Evolutionary conservation across 2,113 vertebrate species (phyloP).

Genomic region (Corapipo altera): DNA sequence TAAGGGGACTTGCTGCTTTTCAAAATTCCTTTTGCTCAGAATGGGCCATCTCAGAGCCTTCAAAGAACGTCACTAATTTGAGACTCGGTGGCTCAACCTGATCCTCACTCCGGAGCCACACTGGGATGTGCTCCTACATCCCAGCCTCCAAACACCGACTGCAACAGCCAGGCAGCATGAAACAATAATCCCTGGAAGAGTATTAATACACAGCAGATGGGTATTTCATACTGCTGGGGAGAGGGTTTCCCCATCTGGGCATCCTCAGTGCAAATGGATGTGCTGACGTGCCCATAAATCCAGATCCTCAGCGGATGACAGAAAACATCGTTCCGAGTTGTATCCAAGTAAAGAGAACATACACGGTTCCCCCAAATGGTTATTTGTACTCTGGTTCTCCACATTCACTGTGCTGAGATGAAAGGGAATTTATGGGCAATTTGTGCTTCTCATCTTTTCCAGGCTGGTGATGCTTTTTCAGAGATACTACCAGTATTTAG

Average conservation of each 20-base stretch:
- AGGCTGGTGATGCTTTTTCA: neutral
- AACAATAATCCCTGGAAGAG: conserved; percentile 27
- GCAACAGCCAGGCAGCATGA: conserved; percentile 29
- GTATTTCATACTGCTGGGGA: conserved; percentile 4
- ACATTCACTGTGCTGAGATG: neutral
- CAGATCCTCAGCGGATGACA: neutral
- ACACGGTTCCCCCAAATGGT: neutral
- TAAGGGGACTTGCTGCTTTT: conserved; percentile 40
- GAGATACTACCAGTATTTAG: neutral
- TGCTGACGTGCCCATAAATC: conserved; percentile 19
- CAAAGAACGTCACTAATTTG: conserved; percentile 11
- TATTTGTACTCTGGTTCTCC: neutral
- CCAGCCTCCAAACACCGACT: neutral
- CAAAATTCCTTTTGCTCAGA: conserved; percentile 51
- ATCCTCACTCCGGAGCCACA: conserved; percentile 28
- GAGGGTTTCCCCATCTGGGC: conserved; percentile 52
- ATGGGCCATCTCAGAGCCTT: neutral
- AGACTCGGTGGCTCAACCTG: neutral
- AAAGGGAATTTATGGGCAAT: neutral
- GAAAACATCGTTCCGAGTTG: neutral
- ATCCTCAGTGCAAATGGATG: neutral
- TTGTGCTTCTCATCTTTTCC: neutral
- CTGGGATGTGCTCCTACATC: neutral
- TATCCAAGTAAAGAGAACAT: neutral
- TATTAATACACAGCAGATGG: conserved; percentile 49